phyloP scores from a whole-genome alignment of 2,113 vertebrate genomes.

The Pristiophorus japonicus region DNA sequence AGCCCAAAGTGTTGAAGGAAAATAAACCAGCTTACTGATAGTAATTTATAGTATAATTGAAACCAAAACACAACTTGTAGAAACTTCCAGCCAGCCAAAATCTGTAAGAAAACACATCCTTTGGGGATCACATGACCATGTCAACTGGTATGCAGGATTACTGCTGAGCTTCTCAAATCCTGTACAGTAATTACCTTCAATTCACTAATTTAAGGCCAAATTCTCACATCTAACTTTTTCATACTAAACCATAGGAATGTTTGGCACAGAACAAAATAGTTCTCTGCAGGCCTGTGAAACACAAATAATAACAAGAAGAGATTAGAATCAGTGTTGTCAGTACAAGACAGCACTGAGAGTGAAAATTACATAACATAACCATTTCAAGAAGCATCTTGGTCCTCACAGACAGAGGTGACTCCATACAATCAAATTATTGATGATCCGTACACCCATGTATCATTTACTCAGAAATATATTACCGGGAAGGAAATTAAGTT shows the following conservation, averaged over 20 bases:
- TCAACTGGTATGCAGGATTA: constrained; percentile 2
- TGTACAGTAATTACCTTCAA: not conserved
- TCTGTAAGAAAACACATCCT: not conserved
- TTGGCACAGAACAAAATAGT: not conserved
- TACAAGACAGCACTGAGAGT: too few species aligned
- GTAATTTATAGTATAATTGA: not conserved
- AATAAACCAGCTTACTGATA: not conserved
- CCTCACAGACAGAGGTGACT: not conserved
- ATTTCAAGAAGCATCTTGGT: not conserved
- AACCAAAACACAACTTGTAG: not conserved
- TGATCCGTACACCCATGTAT: not conserved
- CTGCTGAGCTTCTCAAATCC: constrained; percentile 16
- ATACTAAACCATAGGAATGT: constrained; percentile 23
- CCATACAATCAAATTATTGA: not conserved
- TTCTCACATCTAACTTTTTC: constrained; percentile 11
- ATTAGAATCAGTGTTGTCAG: not conserved
- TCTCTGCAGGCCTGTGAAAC: not conserved
- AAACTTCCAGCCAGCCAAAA: not conserved
- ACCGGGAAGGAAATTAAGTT: not conserved
- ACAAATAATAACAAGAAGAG: constrained; percentile 16
- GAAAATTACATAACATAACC: not conserved
- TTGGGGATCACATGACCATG: not conserved
- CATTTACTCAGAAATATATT: not conserved
- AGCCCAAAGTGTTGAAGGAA: not conserved
- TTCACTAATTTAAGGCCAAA: not conserved